phyloP scores from a whole-genome alignment of 1,140 invertebrate species.

The Neuroterus valhalla region DNA sequence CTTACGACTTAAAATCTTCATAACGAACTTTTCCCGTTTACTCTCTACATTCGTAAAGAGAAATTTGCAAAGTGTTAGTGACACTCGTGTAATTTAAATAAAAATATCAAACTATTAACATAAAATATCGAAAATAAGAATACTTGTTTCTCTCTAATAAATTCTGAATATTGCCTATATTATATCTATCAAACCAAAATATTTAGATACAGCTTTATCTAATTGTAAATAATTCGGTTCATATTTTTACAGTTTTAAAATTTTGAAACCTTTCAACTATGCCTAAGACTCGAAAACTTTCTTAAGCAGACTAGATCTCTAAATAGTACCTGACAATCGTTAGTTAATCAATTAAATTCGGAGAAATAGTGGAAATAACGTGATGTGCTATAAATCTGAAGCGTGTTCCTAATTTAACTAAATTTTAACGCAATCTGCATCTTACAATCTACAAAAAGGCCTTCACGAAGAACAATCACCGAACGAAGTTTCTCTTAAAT shows the following conservation, averaged over 20 bases:
- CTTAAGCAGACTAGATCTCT: constrained; percentile 25
- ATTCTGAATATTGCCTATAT: background rate
- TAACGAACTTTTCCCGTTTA: background rate
- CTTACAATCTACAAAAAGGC: constrained; percentile 1
- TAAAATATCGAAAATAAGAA: constrained; percentile 22
- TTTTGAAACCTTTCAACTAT: background rate
- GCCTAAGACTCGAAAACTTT: background rate
- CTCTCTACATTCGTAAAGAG: background rate
- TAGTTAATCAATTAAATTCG: constrained; percentile 21
- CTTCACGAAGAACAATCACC: constrained; percentile 18
- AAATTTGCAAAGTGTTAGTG: constrained; percentile 30
- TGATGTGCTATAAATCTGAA: constrained; percentile 3
- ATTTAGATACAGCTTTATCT: constrained; percentile 12
- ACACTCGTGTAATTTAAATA: constrained; percentile 24
- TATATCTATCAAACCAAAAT: constrained; percentile 26
- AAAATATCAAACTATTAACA: constrained; percentile 32
- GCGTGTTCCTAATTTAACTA: constrained; percentile 12
- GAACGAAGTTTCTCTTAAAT: constrained; percentile 3
- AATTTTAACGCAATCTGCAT: constrained; percentile 19
- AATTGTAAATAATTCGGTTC: constrained; percentile 16
- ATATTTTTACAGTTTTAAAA: background rate
- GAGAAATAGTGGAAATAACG: background rate
- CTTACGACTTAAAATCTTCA: background rate
- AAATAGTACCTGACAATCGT: constrained; percentile 13
- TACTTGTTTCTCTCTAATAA: constrained; percentile 5